Evolutionary conservation across 2,888 invertebrate species (phyloP), one percentile per base, ranked within the genome.

Genomic region (Dolichopus griseipennis): DNA sequence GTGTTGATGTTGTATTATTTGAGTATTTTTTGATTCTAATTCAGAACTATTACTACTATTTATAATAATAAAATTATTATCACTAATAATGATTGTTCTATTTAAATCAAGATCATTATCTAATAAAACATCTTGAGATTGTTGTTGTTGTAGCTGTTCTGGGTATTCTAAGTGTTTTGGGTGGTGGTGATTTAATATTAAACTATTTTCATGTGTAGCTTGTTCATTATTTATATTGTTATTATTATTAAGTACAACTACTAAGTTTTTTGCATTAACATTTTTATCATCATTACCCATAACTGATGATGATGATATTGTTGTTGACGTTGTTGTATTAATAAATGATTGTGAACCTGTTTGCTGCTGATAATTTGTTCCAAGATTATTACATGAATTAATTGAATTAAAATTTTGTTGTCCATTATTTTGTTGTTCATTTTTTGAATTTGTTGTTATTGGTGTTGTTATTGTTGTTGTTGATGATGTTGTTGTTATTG

Each of bases 1-100:
- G 64, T 67, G 71, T 52, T 69, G 70, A n/a, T 70, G 71, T 37
- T 72, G 71, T 21, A 69, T 72, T 21, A 12, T 8, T 61, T 41
- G 12, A 15, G 27, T 22, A 66, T 43, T 37, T 68, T 67, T 64
- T 72, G 71, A 64, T 69, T 67, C 22, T 66, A 70, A 68, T 52
- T 52, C 52, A 52, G 52, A 52, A 52, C 27, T 27, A 41, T 41
- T 41, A 41, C 41, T 41, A 41, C 8, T 41, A 41, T 52, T 52
- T 12, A 52, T 52, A 52, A 6, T 18, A 52, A 52, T 15, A 18
- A 12, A 52, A 12, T 18, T 52, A 18, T 52, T 52, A 52, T 52
- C 18, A 52, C 2, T 18, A n/a, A 1, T 52, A 52, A 52, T 52
- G 18, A 18, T 52, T 52, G 18, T 41, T 6, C 12, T 41, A 52